phyloP scores from a whole-genome alignment of 92 coral and sea anemone species.

The Siderastrea siderea region DNA sequence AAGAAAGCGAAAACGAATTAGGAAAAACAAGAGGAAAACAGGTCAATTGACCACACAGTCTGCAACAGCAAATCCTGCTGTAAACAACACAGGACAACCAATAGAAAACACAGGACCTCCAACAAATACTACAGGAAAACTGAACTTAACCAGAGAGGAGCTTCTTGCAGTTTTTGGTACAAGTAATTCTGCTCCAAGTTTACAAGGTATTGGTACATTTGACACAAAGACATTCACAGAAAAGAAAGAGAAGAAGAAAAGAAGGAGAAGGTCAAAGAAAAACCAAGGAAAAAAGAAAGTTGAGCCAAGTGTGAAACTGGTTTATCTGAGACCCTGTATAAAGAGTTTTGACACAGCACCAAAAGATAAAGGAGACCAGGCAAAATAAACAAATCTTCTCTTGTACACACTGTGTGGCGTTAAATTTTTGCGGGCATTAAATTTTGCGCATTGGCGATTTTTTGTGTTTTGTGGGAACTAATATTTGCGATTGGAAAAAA shows the following conservation, averaged over 20 bases:
- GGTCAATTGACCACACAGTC: background rate
- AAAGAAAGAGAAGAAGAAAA: constrained; percentile 27
- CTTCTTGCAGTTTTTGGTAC: constrained; percentile 3
- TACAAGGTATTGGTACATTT: background rate
- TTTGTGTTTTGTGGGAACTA: too few relatives aligned
- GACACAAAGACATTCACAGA: background rate
- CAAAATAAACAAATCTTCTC: background rate
- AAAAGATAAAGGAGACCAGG: constrained; percentile 5
- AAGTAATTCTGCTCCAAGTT: background rate
- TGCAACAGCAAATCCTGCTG: background rate
- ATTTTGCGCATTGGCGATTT: too few relatives aligned
- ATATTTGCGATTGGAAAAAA: too few relatives aligned
- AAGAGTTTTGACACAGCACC: constrained; percentile 14
- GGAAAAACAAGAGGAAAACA: background rate
- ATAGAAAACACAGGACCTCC: background rate
- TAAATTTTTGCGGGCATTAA: too few relatives aligned
- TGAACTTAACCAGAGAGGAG: background rate
- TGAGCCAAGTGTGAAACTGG: background rate
- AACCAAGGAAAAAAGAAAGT: background rate
- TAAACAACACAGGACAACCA: background rate
- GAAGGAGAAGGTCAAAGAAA: constrained; percentile 18
- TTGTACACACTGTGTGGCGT: background rate
- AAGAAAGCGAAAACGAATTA: background rate
- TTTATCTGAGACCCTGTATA: background rate
- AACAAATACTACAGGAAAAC: background rate